A percentile compares a stretch with the other conserved stretches of the same genome.
Evolutionary conservation across 37 sponge, comb jelly and placozoan species (phyloP).

Genomic region (Axinella damicornis): DNA sequence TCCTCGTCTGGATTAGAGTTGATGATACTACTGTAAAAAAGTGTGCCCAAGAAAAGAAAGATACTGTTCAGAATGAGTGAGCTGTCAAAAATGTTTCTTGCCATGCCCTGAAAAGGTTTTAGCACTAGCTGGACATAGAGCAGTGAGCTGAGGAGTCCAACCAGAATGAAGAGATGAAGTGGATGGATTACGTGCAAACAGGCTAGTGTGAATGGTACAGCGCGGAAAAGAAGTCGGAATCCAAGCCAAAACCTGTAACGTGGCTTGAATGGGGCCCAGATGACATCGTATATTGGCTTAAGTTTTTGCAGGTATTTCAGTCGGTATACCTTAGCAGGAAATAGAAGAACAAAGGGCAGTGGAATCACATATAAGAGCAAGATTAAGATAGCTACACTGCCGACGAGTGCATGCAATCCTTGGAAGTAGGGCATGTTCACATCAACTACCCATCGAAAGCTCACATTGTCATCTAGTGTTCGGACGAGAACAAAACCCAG

Average conservation of each 20-base stretch:
- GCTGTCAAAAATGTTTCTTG: constrained; percentile 22
- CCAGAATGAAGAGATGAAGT: background rate
- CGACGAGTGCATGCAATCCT: constrained; percentile 32
- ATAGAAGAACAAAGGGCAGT: constrained; percentile 26
- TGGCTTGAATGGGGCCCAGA: constrained; percentile 53
- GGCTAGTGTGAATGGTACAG: constrained; percentile 10
- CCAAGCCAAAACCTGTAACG: constrained; percentile 58
- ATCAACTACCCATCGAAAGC: constrained; percentile 37
- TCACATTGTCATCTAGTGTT: background rate
- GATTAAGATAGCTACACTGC: constrained; percentile 11
- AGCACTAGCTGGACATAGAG: constrained; percentile 13
- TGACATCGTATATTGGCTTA: constrained; percentile 53
- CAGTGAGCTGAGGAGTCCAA: background rate
- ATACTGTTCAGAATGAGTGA: constrained; percentile 35
- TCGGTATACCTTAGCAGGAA: constrained; percentile 18
- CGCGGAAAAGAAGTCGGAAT: constrained; percentile 44
- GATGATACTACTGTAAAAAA: no score
- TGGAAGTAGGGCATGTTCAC: constrained; percentile 29
- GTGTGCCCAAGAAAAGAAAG: no score
- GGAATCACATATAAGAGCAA: constrained; percentile 32
- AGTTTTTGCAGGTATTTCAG: background rate
- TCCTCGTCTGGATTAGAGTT: no score
- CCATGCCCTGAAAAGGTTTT: constrained; percentile 31
- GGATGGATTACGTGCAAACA: background rate
- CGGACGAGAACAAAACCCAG: background rate